These are phyloP conservation scores for Hylaea fasciaria DNA, from an alignment of 2,888 invertebrate species.

Conservation along the genomic window DNA sequence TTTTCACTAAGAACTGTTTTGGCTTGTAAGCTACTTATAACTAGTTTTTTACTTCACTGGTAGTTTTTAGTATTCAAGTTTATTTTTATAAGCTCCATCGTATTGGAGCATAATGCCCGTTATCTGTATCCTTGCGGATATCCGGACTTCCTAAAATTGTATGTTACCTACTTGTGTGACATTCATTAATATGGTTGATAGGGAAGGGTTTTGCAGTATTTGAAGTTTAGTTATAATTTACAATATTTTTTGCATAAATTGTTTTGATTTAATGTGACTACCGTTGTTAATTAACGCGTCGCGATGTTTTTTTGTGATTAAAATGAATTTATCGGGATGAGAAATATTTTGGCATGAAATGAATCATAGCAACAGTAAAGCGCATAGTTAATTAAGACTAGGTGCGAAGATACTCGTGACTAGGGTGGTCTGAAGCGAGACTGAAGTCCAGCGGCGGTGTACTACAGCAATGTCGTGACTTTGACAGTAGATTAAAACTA, in stretches of 20 bases:
- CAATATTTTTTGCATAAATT: too few relatives aligned
- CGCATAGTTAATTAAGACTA: too few relatives aligned
- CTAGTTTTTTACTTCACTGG: conserved; percentile 2
- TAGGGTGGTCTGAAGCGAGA: conserved; percentile 9
- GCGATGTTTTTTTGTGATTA: too few relatives aligned
- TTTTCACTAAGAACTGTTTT: conserved; percentile 13
- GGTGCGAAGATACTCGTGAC: neutral
- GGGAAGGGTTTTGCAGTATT: neutral
- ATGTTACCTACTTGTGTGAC: neutral
- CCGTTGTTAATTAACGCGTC: too few relatives aligned
- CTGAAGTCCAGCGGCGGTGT: conserved; percentile 4
- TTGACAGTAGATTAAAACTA: too few relatives aligned
- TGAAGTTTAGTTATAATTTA: too few relatives aligned
- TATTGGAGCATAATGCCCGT: conserved; percentile 6
- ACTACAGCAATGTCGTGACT: conserved; percentile 19
- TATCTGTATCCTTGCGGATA: conserved; percentile 20
- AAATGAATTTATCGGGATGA: too few relatives aligned
- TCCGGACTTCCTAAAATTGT: conserved; percentile 13
- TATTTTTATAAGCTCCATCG: conserved; percentile 5
- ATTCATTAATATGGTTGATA: neutral
- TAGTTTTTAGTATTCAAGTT: conserved; percentile 5
- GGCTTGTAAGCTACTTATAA: neutral
- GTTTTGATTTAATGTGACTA: too few relatives aligned
- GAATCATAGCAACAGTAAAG: neutral
- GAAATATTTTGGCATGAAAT: neutral